Evolutionary conservation across 2,888 invertebrate species (phyloP).

Genomic region (Calliphora vomitoria): DNA sequence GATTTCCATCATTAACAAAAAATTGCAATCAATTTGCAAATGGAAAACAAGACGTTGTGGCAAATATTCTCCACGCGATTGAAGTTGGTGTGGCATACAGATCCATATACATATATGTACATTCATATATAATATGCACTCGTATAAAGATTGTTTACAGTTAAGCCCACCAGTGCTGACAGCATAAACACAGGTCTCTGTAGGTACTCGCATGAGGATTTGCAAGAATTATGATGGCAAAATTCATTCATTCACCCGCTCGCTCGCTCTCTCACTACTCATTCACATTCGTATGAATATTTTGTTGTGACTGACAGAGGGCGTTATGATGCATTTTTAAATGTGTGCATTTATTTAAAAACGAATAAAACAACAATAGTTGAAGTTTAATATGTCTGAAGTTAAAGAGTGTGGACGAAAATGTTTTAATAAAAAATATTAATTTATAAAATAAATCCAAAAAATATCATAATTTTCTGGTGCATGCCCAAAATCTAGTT

Average conservation of each 20-base stretch:
- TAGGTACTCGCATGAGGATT: conserved; percentile 29
- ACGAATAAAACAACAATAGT: conserved; percentile 28
- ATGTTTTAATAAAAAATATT: background rate
- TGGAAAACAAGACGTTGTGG: conserved; percentile 28
- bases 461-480: too few relatives aligned
- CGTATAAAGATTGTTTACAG: conserved; percentile 50
- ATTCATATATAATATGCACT: background rate
- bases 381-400: conserved; percentile 12
- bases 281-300: conserved; percentile 25
- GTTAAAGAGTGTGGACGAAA: conserved; percentile 12
- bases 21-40: conserved; percentile 51
- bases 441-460: too few relatives aligned
- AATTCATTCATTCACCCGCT: conserved; percentile 36
- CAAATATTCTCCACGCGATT: conserved; percentile 22
- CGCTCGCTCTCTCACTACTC: conserved; percentile 31
- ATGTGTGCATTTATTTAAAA: conserved; percentile 60
- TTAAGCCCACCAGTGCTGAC: conserved; percentile 71
- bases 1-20: conserved; percentile 57
- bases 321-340: conserved; percentile 72
- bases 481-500: too few relatives aligned
- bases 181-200: conserved; percentile 55
- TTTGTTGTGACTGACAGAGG: conserved; percentile 62
- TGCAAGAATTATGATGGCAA: conserved; percentile 59
- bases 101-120: background rate
- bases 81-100: conserved; percentile 47